A percentile compares a stretch with the other conserved stretches of the same genome.
Evolutionary conservation across 1,140 invertebrate species (phyloP).

Genomic region (Zaprionus ornatus): DNA sequence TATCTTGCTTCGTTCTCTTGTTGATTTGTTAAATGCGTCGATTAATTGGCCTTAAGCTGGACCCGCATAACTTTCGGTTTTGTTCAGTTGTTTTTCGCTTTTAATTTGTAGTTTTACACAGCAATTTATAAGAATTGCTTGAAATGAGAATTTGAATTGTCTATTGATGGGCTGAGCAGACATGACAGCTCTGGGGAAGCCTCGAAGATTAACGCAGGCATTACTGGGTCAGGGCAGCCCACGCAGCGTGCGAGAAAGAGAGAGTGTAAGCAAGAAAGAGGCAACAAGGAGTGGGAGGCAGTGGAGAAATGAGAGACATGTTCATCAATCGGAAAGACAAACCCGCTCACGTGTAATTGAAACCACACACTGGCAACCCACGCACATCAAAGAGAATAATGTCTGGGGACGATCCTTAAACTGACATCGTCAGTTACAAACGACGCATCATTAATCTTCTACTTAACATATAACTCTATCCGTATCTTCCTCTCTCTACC

Average conservation of each 20-base stretch:
- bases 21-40: constrained; percentile 79
- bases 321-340: constrained; percentile 65
- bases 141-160: constrained; percentile 60
- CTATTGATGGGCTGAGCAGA: constrained; percentile 69
- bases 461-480: background rate
- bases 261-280: background rate
- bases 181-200: background rate
- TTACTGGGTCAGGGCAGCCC: constrained; percentile 62
- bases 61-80: constrained; percentile 60
- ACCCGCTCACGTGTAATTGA: constrained; percentile 7
- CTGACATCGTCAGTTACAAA: constrained; percentile 48
- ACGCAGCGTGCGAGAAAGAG: constrained; percentile 20
- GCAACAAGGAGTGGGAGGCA: background rate
- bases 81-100: constrained; percentile 33
- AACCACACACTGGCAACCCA: constrained; percentile 38
- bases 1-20: constrained; percentile 37
- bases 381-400: constrained; percentile 54
- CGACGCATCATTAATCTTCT: constrained; percentile 59
- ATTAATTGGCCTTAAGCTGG: constrained; percentile 64
- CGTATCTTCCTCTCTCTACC: background rate
- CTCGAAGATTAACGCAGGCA: constrained; percentile 38
- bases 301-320: constrained; percentile 26
- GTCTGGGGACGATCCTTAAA: constrained; percentile 64
- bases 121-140: constrained; percentile 39
- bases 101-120: constrained; percentile 81